Evolutionary conservation across 2,888 invertebrate genomes (phyloP).

Genomic region (Chorisops tibialis): DNA sequence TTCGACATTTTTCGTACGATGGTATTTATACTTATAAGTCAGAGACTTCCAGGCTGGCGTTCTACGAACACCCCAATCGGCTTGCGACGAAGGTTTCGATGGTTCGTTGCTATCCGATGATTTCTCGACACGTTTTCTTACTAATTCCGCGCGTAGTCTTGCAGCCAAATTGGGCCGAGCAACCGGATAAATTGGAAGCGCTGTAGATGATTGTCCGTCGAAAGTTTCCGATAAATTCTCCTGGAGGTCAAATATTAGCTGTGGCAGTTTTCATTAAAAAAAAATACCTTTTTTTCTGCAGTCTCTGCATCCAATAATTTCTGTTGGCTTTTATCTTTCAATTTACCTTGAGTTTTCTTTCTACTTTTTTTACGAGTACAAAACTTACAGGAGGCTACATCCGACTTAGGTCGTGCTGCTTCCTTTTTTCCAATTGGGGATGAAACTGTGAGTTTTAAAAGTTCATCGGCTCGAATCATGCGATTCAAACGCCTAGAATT

Average conservation of each 20-base stretch:
- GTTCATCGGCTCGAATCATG: constrained; percentile 66
- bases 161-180: constrained; percentile 51
- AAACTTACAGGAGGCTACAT: constrained; percentile 39
- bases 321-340: constrained; percentile 3
- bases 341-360: background rate
- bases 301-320: background rate
- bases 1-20: background rate
- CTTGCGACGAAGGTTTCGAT: constrained; percentile 30
- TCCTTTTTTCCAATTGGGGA: constrained; percentile 63
- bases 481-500: constrained; percentile 60
- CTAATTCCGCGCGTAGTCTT: constrained; percentile 47
- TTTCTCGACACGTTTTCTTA: constrained; percentile 45
- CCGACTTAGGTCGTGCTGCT: constrained; percentile 40
- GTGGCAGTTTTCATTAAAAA: background rate
- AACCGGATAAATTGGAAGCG: constrained; percentile 48
- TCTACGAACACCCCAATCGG: constrained; percentile 51
- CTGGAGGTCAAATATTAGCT: no score
- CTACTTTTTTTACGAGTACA: constrained; percentile 25
- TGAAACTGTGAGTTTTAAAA: constrained; percentile 62
- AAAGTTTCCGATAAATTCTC: constrained; percentile 25
- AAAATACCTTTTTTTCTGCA: background rate
- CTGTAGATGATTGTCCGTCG: constrained; percentile 31
- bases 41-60: constrained; percentile 51
- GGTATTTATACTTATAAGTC: constrained; percentile 43
- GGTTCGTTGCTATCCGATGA: constrained; percentile 41